Evolutionary conservation across 1,140 invertebrate genomes (phyloP), one percentile per base, ranked within the genome.

Genomic region (Plutomurus gul): DNA sequence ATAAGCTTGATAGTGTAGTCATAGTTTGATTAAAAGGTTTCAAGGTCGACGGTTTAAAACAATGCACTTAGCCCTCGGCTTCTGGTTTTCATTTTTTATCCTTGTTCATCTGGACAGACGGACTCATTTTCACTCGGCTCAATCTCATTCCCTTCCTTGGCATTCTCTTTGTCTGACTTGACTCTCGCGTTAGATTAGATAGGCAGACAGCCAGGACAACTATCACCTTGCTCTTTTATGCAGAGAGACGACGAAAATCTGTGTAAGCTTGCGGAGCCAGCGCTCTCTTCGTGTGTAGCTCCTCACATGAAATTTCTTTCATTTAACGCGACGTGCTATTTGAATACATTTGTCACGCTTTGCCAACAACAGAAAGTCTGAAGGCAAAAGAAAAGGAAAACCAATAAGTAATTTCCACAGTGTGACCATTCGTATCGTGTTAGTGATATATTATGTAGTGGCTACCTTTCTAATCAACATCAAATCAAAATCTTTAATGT

Each of bases 1-100:
- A 72, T 39, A 16, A 22, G 36, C n/a, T 18, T 40, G 70, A 72
- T 18, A 25, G 39, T 27, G 39, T 74, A 40, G 72, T 47, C 75
- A 76, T n/a, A n/a, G 46, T 76, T 56, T 76, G 75, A 76, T 76
- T 76, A 76, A 76, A 76, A 76, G 75, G 49, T 76, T 56, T 76
- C 75, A 76, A 76, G 75, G 75, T 60, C 75, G 75, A 60, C 39
- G 49, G 30, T 76, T 56, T 56, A 56, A 76, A 76, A 76, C 75
- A 76, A 76, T 76, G 75, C 46, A 60, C 30, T 56, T 56, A 51
- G 75, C 49, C 75, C 20, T 76, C 75, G 75, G 75, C 75, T 51
- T 40, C 51, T 76, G 75, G 47, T 43, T 49, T 46, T 43, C 37
- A 75, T 75, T 49, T 75, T 75, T 47, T 51, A 49, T 30, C 73